Evolutionary conservation across 1,140 invertebrate species (phyloP).

Genomic region (Trichogramma pretiosum): DNA sequence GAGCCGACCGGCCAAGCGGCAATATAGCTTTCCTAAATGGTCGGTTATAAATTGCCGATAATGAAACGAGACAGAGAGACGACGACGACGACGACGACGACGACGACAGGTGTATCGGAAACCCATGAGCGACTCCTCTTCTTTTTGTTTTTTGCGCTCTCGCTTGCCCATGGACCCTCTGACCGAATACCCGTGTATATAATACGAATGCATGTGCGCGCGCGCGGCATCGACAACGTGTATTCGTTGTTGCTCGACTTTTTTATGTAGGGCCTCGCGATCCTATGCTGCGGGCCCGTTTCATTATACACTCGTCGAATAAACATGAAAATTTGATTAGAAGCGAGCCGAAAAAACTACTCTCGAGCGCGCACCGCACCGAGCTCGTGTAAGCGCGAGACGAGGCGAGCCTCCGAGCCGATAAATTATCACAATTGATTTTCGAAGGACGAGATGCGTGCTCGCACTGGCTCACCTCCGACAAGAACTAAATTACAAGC

Average conservation of each 20-base stretch:
- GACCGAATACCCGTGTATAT: no score
- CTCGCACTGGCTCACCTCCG: no score
- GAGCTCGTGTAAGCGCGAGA: no score
- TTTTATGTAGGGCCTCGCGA: no score
- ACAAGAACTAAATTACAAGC: slow-evolving; percentile 12
- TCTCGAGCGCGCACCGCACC: no score
- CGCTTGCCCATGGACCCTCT: not conserved
- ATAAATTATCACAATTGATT: slow-evolving; percentile 9
- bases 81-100: slow-evolving; percentile 1
- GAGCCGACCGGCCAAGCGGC: no score
- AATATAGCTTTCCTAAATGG: slow-evolving; percentile 25
- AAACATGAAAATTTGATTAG: slow-evolving; percentile 15
- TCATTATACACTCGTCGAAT: slow-evolving; percentile 1
- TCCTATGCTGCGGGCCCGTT: no score
- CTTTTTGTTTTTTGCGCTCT: not conserved
- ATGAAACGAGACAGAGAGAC: slow-evolving; percentile 11
- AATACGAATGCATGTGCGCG: no score
- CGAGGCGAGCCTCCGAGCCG: no score
- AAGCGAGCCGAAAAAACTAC: not conserved
- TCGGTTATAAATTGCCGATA: slow-evolving; percentile 25
- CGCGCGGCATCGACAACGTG: no score
- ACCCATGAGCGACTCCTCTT: slow-evolving; percentile 4
- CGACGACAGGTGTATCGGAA: not conserved
- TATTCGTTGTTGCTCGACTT: no score
- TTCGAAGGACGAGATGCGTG: slow-evolving; percentile 1